phyloP scores from a whole-genome alignment of 2,797 vertebrate genomes.

The Lophius americanus region DNA sequence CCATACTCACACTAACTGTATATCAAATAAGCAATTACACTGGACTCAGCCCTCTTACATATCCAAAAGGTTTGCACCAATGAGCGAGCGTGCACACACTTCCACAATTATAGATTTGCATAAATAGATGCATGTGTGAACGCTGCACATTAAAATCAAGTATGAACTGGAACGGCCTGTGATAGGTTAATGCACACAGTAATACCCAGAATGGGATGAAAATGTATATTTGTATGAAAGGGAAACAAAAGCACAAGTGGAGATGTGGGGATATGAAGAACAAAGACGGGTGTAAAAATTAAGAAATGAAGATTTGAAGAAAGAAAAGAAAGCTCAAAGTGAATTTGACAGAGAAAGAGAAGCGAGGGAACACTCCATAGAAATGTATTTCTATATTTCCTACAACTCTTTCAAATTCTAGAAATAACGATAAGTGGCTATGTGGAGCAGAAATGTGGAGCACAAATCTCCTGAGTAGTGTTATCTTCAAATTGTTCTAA shows the following conservation, averaged over 20 bases:
- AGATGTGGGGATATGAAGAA: slow-evolving; percentile 27
- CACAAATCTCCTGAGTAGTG: slow-evolving; percentile 55
- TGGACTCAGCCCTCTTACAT: slow-evolving; percentile 65
- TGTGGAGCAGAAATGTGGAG: slow-evolving; percentile 54
- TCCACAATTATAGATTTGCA: slow-evolving; percentile 51
- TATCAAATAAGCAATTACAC: slow-evolving; percentile 78
- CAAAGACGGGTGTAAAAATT: slow-evolving; percentile 21
- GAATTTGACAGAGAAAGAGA: slow-evolving; percentile 18
- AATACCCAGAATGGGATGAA: slow-evolving; percentile 34
- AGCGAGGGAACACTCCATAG: slow-evolving; percentile 31
- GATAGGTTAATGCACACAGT: slow-evolving; percentile 46
- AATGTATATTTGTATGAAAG: slow-evolving; percentile 38
- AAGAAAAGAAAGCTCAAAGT: slow-evolving; percentile 16
- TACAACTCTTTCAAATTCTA: slow-evolving; percentile 59
- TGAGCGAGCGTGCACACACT: slow-evolving; percentile 27
- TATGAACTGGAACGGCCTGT: slow-evolving; percentile 49
- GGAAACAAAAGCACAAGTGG: slow-evolving; percentile 31
- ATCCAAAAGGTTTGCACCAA: slow-evolving; percentile 29
- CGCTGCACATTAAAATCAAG: slow-evolving; percentile 52
- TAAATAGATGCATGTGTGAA: slow-evolving; percentile 41
- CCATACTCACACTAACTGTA: slow-evolving; percentile 65
- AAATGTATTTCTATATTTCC: slow-evolving; percentile 69
- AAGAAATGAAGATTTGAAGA: slow-evolving; percentile 36
- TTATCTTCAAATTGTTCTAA: slow-evolving; percentile 72
- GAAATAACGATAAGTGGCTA: slow-evolving; percentile 75